These are phyloP conservation scores for Cacoxenus indagator DNA, from an alignment of 2,888 invertebrate species.

Conservation along the genomic window DNA sequence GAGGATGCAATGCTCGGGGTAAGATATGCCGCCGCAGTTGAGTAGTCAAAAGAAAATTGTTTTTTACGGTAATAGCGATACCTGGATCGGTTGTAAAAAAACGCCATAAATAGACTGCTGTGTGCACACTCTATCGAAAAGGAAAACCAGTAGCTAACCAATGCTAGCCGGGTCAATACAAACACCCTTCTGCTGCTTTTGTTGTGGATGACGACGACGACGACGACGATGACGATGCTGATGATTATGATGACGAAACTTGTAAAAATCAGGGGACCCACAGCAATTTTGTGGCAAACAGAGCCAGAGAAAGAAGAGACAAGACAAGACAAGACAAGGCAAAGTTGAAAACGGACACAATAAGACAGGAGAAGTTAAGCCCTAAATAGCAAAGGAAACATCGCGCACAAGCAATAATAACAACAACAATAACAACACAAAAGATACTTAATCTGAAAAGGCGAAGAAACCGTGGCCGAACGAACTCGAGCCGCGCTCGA, in stretches of 20 bases:
- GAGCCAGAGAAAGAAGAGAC: neutral
- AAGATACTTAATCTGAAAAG: constrained; percentile 61
- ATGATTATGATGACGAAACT: neutral
- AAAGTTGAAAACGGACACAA: constrained; percentile 46
- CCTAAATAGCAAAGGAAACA: neutral
- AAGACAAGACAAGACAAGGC: constrained; percentile 28
- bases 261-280: neutral
- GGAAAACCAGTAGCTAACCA: neutral
- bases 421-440: constrained; percentile 39
- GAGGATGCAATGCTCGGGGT: neutral
- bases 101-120: neutral
- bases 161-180: neutral
- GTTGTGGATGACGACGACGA: neutral
- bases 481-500: constrained; percentile 35
- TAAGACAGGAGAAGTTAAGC: constrained; percentile 26
- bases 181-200: too few species aligned
- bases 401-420: neutral
- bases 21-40: neutral
- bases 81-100: neutral
- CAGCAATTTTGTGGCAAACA: constrained; percentile 36
- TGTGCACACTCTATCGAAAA: too few species aligned
- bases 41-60: neutral
- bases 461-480: constrained; percentile 45
- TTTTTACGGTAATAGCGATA: neutral
- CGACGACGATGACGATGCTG: neutral